Evolutionary conservation across 1,140 invertebrate genomes (phyloP).

Genomic region (Heterodera carotae): DNA sequence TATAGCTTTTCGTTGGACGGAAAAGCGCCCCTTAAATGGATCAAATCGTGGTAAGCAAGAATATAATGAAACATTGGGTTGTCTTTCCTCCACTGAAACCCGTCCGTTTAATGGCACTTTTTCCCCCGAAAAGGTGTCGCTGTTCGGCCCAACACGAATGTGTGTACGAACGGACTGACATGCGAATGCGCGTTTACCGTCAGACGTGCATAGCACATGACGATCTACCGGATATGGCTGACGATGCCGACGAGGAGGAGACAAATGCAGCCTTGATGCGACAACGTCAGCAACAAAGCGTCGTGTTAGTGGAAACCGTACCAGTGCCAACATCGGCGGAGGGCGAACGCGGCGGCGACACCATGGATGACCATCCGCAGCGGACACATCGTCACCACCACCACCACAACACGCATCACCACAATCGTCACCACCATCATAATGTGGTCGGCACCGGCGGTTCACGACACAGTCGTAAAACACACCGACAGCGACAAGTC

Average conservation of each 20-base stretch:
- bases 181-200: slow-evolving; percentile 53
- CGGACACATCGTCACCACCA: slow-evolving; percentile 18
- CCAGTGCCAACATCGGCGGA: not conserved
- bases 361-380: not conserved
- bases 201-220: slow-evolving; percentile 44
- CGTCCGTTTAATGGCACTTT: not conserved
- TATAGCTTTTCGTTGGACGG: slow-evolving; percentile 50
- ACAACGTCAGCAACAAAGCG: not conserved
- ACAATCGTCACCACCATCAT: slow-evolving; percentile 12
- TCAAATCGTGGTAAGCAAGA: slow-evolving; percentile 51
- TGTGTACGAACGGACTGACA: slow-evolving; percentile 53
- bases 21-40: slow-evolving; percentile 49
- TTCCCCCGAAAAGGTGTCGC: slow-evolving; percentile 40
- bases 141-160: slow-evolving; percentile 43
- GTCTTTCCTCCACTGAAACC: not conserved
- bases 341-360: not conserved
- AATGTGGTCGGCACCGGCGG: not conserved
- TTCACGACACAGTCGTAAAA: slow-evolving; percentile 13
- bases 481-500: slow-evolving; percentile 6
- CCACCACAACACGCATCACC: slow-evolving; percentile 18
- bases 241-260: not conserved
- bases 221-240: slow-evolving; percentile 4
- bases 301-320: slow-evolving; percentile 12
- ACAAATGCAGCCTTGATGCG: not conserved
- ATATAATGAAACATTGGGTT: slow-evolving; percentile 16